phyloP scores from a whole-genome alignment of 2,888 invertebrate genomes.

The Microdon myrmicae region DNA sequence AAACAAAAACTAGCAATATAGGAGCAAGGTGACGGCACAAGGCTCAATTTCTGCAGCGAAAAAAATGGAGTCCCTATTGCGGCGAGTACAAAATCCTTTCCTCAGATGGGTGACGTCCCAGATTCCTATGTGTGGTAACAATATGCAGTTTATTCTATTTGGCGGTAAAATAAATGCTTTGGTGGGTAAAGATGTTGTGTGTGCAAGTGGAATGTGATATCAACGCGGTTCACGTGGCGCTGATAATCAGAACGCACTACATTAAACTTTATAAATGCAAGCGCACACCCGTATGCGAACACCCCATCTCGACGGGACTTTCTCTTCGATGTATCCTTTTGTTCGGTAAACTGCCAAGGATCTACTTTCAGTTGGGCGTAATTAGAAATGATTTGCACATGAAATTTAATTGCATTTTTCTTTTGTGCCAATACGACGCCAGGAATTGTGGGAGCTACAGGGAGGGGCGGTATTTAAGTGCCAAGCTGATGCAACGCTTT shows the following conservation, averaged over 20 bases:
- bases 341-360: constrained; percentile 31
- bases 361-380: constrained; percentile 38
- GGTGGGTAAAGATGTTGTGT: too few relatives aligned
- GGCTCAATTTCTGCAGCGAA: constrained; percentile 29
- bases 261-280: constrained; percentile 8
- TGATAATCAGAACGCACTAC: constrained; percentile 36
- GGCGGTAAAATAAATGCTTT: too few relatives aligned
- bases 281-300: too few relatives aligned
- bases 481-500: constrained; percentile 21
- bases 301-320: too few relatives aligned
- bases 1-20: too few relatives aligned
- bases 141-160: too few relatives aligned
- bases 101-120: constrained; percentile 2
- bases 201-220: too few relatives aligned
- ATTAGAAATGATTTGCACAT: constrained; percentile 49
- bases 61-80: constrained; percentile 19
- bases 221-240: constrained; percentile 18
- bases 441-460: constrained; percentile 6
- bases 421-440: constrained; percentile 12
- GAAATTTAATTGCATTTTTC: constrained; percentile 42
- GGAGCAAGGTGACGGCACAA: too few relatives aligned
- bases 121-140: too few relatives aligned
- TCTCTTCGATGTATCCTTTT: constrained; percentile 20
- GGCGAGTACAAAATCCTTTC: neutral
- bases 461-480: neutral